Base-by-base conservation (phyloP, 2,888 invertebrate species). In the Drosophila tripunctata region DNA sequence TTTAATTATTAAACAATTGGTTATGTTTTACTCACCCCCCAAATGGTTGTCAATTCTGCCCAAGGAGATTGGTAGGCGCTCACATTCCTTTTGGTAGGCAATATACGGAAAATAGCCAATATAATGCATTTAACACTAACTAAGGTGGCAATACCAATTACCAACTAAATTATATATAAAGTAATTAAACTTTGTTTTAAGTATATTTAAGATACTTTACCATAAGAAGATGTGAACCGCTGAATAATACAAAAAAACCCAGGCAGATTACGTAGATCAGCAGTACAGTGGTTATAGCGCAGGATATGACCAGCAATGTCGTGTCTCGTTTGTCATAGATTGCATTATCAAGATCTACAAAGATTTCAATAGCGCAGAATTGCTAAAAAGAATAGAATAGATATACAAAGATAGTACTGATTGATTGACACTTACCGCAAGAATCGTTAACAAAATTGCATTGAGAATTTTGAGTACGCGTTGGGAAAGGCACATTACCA, bases 401-500 rank as follows among this genome's bases (percentile, higher is more conserved):
- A n/a, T 12, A 15, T 6, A n/a, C 7, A 24, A 6, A 19, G 5
- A n/a, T 19, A 8, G 33, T 14, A 14, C 6, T 0, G 6, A 12
- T 1, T 8, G 1, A 33, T 1, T 21, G 3, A 12, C 12, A 47
- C 67, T 67, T 55, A 68, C 67, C 45, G 48, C 6, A n/a, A 56
- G 40, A 2, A 43, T 15, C 6, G 12, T 6, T 10, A 56, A 15
- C 1, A 45, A 4, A 8, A 64, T 1, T n/a, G 17, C 6, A 14
- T 40, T n/a, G n/a, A 27, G 2, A 12, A 56, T 12, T 33, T 38
- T 19, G 21, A 69, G 17, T 0, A 17, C 3, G 24, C 15, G 17
- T 4, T 1, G 4, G 10, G 66, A 36, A 7, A 21, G 24, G 48
- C 67, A 63, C 71, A 72, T 72, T 7, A 47, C 56, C 41, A 22